These are phyloP conservation scores for Festucalex cinctus DNA, from an alignment of 2,113 vertebrate species.

Conservation along the genomic window DNA sequence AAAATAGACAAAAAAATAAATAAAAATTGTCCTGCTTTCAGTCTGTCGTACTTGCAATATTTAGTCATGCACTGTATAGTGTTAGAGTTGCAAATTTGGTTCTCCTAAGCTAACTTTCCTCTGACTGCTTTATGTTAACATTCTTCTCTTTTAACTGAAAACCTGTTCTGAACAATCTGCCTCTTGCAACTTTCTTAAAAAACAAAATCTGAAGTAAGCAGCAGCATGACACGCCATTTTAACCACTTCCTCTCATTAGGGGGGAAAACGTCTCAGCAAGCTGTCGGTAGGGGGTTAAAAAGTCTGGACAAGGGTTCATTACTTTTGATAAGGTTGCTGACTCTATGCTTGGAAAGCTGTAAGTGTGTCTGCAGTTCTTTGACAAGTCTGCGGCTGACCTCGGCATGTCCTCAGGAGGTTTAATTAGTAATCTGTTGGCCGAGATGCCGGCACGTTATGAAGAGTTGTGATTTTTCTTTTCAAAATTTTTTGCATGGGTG, in stretches of 20 bases:
- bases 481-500: not conserved
- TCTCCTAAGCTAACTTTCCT: not conserved
- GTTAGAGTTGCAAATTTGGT: not conserved
- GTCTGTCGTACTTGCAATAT: no score
- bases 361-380: constrained; percentile 33
- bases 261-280: constrained; percentile 24
- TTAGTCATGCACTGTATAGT: not conserved
- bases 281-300: constrained; percentile 45
- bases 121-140: not conserved
- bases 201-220: constrained; percentile 39
- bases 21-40: no score
- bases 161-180: not conserved
- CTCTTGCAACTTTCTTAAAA: not conserved
- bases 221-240: constrained; percentile 38
- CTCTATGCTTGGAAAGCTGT: constrained; percentile 32
- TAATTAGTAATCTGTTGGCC: constrained; percentile 52
- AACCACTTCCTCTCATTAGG: constrained; percentile 62
- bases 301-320: constrained; percentile 47
- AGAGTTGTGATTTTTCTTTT: not conserved
- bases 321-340: constrained; percentile 43
- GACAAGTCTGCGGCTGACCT: constrained; percentile 39
- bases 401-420: constrained; percentile 49
- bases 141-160: not conserved
- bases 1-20: no score
- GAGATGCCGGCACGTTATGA: constrained; percentile 3